Base-by-base conservation (phyloP, 2,888 invertebrate genomes). In the Brachyptera putata region DNA sequence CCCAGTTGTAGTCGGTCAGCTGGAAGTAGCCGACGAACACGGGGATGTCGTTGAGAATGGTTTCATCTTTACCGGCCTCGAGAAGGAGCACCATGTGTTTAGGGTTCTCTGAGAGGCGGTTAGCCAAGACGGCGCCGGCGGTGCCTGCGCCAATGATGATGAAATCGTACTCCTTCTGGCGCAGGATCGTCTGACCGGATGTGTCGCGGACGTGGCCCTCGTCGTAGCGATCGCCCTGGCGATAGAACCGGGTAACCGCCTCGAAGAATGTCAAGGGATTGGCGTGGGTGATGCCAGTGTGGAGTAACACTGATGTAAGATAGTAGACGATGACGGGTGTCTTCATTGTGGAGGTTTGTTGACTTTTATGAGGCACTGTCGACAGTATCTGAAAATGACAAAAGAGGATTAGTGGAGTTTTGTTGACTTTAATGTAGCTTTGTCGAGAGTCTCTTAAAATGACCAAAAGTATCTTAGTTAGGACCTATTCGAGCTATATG, bases 1-100 rank as follows among this genome's bases (percentile, higher is more conserved):
- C 83, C 88, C 89, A 89, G 65, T 87, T 83, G 68, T 83, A 84
- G 62, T 57, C 74, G 14, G 66, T 63, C 24, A 68, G 56, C 57
- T 78, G 77, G 25, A 79, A 69, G 16, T 76, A 24, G 0, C 77
- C 76, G 1, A 79, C 79, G 13, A 80, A 60, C 43, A 76, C 67
- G 0, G 80, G 80, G 18, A 78, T 73, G 25, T 76, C 75, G 0
- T 77, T 76, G 24, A 78, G 64, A 18, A 75, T 61, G 1, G 76
- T 74, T 62, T 80, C 80, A 13, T 76, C 76, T 36, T 70, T 69
- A 0, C 80, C 80, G 1, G 80, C 79, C 3, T 57, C 57, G 36
- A 81, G 67, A 1, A 53, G 36, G 4, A 53, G 36, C 36, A 53
- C 53, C 34, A 21, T 30, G 36, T 36, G 36, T 21, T 34, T 36